phyloP scores from a whole-genome alignment of 2,797 vertebrate genomes.

The Tenualosa ilisha region DNA sequence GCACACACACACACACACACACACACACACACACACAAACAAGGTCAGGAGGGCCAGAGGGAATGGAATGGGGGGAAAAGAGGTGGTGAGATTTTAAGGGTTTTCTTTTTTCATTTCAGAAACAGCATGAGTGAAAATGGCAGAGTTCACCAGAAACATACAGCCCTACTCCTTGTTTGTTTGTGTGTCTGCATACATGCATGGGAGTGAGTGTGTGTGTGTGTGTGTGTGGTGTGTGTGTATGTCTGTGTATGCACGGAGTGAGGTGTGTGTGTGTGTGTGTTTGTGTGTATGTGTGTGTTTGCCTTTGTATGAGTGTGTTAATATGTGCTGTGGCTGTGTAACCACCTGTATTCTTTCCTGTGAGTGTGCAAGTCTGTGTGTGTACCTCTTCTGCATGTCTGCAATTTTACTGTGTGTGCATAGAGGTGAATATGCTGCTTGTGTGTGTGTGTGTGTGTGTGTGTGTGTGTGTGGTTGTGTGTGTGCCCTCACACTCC shows the following conservation, averaged over 20 bases:
- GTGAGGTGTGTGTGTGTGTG: background rate
- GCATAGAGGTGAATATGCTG: background rate
- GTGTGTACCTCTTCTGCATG: background rate
- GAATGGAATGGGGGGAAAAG: background rate
- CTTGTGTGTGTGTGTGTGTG: background rate
- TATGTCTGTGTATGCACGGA: background rate
- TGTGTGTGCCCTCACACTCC: background rate
- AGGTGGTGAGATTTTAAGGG: background rate
- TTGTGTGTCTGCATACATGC: background rate
- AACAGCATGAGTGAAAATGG: background rate
- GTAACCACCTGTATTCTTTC: background rate
- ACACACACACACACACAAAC: background rate
- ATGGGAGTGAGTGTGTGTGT: background rate
- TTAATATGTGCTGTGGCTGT: background rate
- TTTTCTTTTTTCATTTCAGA: background rate
- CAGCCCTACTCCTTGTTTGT: background rate
- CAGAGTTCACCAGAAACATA: background rate
- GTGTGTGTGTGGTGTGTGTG: background rate
- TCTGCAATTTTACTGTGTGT: background rate
- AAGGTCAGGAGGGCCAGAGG: background rate
- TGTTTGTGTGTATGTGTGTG: background rate
- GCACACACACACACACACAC: background rate
- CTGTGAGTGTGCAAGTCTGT: background rate
- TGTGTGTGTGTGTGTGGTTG: background rate
- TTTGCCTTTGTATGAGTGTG: background rate